phyloP scores from a whole-genome alignment of 2,113 vertebrate genomes.

The Oncorhynchus keta region DNA sequence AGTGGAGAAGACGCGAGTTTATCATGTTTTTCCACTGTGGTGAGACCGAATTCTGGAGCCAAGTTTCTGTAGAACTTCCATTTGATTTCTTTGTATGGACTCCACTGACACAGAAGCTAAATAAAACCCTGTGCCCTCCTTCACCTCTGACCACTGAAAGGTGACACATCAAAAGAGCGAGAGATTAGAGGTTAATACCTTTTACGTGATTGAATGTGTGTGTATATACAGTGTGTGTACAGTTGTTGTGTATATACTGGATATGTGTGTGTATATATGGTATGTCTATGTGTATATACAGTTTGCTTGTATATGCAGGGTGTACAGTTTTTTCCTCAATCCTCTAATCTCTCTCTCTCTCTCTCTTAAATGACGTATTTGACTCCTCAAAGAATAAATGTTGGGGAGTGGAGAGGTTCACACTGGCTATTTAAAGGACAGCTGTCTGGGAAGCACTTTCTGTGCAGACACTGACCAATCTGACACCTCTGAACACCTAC shows the following conservation, averaged over 20 bases:
- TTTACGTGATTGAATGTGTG: constrained; percentile 69
- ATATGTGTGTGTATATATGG: constrained; percentile 61
- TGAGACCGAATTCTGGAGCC: constrained; percentile 46
- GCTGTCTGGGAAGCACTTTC: constrained; percentile 67
- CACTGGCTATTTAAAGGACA: constrained; percentile 51
- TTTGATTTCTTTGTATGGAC: constrained; percentile 60
- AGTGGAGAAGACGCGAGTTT: constrained; percentile 32
- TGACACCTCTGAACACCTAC: constrained; percentile 60
- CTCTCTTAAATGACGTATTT: constrained; percentile 64
- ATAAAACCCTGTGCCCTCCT: constrained; percentile 53
- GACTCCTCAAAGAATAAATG: constrained; percentile 64
- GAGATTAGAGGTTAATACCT: constrained; percentile 66
- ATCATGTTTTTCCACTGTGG: constrained; percentile 50
- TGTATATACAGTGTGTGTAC: constrained; percentile 60
- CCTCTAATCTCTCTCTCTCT: constrained; percentile 73
- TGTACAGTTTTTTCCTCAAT: constrained; percentile 74
- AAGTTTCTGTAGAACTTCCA: constrained; percentile 42
- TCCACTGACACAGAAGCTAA: constrained; percentile 49
- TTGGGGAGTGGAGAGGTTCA: constrained; percentile 61
- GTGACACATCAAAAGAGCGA: constrained; percentile 55
- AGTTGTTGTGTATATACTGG: constrained; percentile 72
- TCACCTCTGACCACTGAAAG: constrained; percentile 40
- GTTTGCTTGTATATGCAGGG: constrained; percentile 78
- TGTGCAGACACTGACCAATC: constrained; percentile 65
- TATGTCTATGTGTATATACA: constrained; percentile 76